Percentiles rank a stretch among this genome's conserved stretches.
These are phyloP conservation scores for Meloe dianella DNA, from an alignment of 2,888 invertebrate genomes.

Conservation along the genomic window DNA sequence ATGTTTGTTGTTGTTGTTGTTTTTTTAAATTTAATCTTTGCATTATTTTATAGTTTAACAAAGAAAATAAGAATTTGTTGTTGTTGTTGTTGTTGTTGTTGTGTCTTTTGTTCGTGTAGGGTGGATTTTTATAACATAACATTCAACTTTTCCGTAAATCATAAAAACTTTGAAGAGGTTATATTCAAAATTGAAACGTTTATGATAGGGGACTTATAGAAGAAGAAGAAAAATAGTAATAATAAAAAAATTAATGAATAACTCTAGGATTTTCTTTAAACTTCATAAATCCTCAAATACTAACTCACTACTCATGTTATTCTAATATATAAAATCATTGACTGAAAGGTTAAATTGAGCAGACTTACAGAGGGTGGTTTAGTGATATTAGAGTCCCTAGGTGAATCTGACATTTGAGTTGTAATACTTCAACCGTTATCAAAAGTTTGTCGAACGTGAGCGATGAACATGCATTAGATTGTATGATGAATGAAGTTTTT, in stretches of 20 bases:
- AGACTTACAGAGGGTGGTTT: constrained; percentile 31
- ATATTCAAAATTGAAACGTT: neutral
- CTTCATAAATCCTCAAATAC: neutral
- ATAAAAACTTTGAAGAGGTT: constrained; percentile 11
- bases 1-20: neutral
- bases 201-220: neutral
- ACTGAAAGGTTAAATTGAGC: constrained; percentile 42
- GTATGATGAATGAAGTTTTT: constrained; percentile 51
- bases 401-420: constrained; percentile 54
- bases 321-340: constrained; percentile 24
- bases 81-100: neutral
- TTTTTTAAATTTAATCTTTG: neutral
- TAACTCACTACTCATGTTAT: neutral
- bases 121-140: constrained; percentile 9
- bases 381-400: constrained; percentile 42
- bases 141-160: constrained; percentile 5
- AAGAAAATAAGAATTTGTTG: neutral
- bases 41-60: neutral
- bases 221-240: neutral
- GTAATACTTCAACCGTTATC: constrained; percentile 57
- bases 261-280: neutral
- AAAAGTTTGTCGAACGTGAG: constrained; percentile 56
- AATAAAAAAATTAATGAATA: neutral
- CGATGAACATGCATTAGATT: constrained; percentile 47
- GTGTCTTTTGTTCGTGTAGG: neutral